These are phyloP conservation scores for Yoshiicerus persimilis DNA, from an alignment of 1,140 invertebrate genomes.

Conservation along the genomic window DNA sequence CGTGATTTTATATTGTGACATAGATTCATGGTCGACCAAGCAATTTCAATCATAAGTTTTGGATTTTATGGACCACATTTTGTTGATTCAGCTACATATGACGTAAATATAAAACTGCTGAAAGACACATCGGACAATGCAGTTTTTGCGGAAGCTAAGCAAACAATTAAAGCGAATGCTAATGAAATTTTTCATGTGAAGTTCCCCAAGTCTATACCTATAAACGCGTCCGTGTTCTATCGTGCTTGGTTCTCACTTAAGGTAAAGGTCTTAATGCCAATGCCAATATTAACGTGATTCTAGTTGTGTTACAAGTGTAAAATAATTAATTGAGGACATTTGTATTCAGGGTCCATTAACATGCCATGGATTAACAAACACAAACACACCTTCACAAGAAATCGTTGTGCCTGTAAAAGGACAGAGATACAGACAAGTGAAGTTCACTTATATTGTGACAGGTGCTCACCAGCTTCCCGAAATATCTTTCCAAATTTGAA, in stretches of 20 bases:
- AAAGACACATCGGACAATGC: background rate
- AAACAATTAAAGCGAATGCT: background rate
- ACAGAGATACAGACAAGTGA: background rate
- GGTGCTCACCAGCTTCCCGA: conserved; percentile 38
- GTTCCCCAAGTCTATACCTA: conserved; percentile 30
- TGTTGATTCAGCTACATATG: conserved; percentile 20
- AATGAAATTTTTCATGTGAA: conserved; percentile 39
- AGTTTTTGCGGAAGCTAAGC: background rate
- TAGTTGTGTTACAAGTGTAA: background rate
- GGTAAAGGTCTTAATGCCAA: background rate
- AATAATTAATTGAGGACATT: background rate
- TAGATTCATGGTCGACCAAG: conserved; percentile 35
- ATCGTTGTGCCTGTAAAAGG: conserved; percentile 25
- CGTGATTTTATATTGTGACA: background rate
- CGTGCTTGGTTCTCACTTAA: conserved; percentile 36
- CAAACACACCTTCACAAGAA: background rate
- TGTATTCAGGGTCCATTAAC: conserved; percentile 30
- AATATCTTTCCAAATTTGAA: conserved; percentile 31
- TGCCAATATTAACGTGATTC: background rate
- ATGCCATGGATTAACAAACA: conserved; percentile 14
- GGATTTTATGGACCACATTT: conserved; percentile 34
- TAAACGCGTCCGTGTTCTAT: conserved; percentile 4
- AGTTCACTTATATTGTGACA: conserved; percentile 29
- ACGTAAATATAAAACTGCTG: conserved; percentile 25
- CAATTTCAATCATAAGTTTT: conserved; percentile 35